Evolutionary conservation across 2,113 vertebrate genomes (phyloP), one percentile per base, ranked within the genome.

Genomic region (Brachionichthys hirsutus): DNA sequence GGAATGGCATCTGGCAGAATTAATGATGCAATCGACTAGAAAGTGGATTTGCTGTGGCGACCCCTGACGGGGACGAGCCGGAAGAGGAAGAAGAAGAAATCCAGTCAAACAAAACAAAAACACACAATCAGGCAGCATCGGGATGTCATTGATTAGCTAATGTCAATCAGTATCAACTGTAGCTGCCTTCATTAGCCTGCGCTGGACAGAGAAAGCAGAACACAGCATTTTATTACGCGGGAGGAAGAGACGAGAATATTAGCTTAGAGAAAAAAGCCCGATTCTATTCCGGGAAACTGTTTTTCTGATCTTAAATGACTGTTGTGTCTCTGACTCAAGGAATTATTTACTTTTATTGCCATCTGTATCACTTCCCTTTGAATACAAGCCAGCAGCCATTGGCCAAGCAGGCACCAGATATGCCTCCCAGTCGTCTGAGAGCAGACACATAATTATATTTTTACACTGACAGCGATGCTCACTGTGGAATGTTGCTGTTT

Each of bases 371-470:
- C 52, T 75, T 85, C 62, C 68, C 73, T 79, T 81, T 80, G 70
- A 77, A 75, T 68, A 55, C 60, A 58, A 72, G 81, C 67, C 76
- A 78, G 71, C 60, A 62, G 61, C 61, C 58, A 18, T 53, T 54
- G 78, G 83, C 83, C 83, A 83, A 75, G 66, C 70, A 82, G 76
- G 63, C 76, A 83, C 75, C 74, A 77, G 74, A 80, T 83, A 84
- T 78, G 64, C 76, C 70, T 77, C 67, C 72, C 77, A 81, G 81
- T 86, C 85, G 81, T 86, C 85, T 81, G 81, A 86, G 75, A 82
- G 68, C 78, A 77, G 83, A 85, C 78, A 41, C 72, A 85, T 88
- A 79, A 83, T 89, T 86, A 86, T 80, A 78, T 68, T 70, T 72
- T 78, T 74, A 79, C 70, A 54, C 57, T 73, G 77, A 77, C 64